Evolutionary conservation across 1,140 invertebrate genomes (phyloP), one percentile per base, ranked within the genome.

Genomic region (Drepana arcuata): DNA sequence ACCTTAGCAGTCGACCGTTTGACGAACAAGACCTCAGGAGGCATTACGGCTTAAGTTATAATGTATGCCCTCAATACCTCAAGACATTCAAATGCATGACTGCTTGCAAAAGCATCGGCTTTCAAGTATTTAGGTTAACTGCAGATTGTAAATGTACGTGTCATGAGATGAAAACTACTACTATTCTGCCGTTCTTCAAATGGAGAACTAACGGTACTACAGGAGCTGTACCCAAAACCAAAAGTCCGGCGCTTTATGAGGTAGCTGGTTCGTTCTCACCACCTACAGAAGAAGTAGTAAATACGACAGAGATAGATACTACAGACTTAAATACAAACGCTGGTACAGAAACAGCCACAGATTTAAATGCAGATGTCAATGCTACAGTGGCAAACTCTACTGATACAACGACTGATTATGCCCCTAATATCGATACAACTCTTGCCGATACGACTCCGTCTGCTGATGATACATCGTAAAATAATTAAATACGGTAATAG

Each of bases 161-260:
- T 41, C 61, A 71, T 33, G 70, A 62, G 13, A 56, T 72, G 47
- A 75, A 67, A 44, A 68, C 63, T 1, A 60, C 60, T 1, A 67
- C 66, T 12, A 24, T 65, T 26, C 30, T 77, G 14, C 65, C 63
- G 14, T 72, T 53, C 35, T 72, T 69, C 16, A 63, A 59, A 48
- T 77, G 70, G 68, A 51, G 55, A 27, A 74, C 70, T 11, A 74
- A 67, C 30, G 64, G 68, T 3, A 71, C 66, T 1, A 70, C 67
- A 1, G 63, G 37, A 32, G 57, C 31, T 24, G 2, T 59, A n/a
- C 59, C 60, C 2, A 49, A 40, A 38, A 74, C 68, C 7, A 34
- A 37, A n/a, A 64, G 59, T 43, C 58, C 61, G 0, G 34, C 25
- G 16, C 38, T 77, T 0, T 79, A 71, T 9, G 37, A 74, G n/a